Evolutionary conservation across 1,140 invertebrate genomes (phyloP), one percentile per base, ranked within the genome.

Genomic region (Saccostrea cuccullata): DNA sequence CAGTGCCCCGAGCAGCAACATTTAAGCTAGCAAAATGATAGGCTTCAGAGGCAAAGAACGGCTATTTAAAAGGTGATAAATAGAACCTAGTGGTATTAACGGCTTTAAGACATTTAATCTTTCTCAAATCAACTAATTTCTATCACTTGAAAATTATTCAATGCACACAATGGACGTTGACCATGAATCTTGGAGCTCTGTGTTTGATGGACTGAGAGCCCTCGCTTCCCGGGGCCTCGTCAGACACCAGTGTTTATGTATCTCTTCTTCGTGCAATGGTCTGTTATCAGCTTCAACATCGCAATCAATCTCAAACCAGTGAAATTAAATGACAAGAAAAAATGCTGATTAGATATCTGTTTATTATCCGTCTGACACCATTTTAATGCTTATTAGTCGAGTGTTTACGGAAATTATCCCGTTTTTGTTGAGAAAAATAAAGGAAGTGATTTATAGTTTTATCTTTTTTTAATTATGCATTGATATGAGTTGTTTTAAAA

Each of bases 31-130:
- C 82, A 36, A 88, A 90, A 90, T 90, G 84, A 90, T 67, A 89
- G 88, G 86, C 83, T 88, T 55, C 40, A 86, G 64, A 85, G 58
- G 64, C 87, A 87, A 89, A 84, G 83, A 86, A 84, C 70, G 73
- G 67, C 86, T 84, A 87, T 89, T 90, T 90, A 88, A 87, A 90
- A 88, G 86, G 90, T 89, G 89, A 91, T 91, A 91, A 91, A 91
- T 90, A 85, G 87, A 30, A 60, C 26, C 12, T 64, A 64, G 84
- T 82, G 56, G 58, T 64, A 89, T 89, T 87, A 77, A 87, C 67
- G 86, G 87, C 56, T 83, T 85, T 40, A 87, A 82, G 84, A 70
- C 84, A 83, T 89, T 87, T 87, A 87, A 86, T 89, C 86, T 86
- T 85, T 89, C 73, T 30, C 73, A 89, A 55, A 89, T 89, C 85